These are phyloP conservation scores for Sesia bembeciformis DNA, from an alignment of 2,888 invertebrate species.

Conservation along the genomic window DNA sequence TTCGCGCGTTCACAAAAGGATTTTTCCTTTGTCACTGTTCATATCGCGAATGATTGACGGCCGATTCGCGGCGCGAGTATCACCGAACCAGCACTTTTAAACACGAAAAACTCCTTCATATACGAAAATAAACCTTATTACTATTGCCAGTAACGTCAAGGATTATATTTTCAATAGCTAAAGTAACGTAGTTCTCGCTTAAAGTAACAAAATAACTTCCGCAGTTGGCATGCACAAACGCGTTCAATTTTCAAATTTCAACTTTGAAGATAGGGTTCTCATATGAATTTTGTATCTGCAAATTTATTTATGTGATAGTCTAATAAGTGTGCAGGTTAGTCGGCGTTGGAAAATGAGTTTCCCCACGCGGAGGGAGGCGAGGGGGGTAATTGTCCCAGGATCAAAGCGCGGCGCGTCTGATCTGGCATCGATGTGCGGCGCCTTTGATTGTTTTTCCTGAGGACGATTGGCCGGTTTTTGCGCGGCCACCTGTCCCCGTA, in stretches of 20 bases:
- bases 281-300: constrained; percentile 1
- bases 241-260: constrained; percentile 15
- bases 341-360: constrained; percentile 70
- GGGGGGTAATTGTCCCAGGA: constrained; percentile 52
- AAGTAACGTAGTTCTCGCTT: constrained; percentile 13
- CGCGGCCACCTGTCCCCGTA: constrained; percentile 37
- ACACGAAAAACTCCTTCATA: neutral
- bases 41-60: constrained; percentile 66
- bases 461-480: constrained; percentile 29
- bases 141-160: neutral
- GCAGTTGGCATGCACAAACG: neutral
- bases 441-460: constrained; percentile 67
- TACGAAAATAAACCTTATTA: constrained; percentile 13
- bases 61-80: constrained; percentile 48
- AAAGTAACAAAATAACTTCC: constrained; percentile 12
- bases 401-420: constrained; percentile 49
- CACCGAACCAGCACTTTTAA: constrained; percentile 2
- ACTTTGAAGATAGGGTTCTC: neutral
- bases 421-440: constrained; percentile 41
- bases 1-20: constrained; percentile 51
- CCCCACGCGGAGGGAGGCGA: constrained; percentile 29
- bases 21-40: constrained; percentile 66
- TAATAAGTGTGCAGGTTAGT: constrained; percentile 64
- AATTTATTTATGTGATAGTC: constrained; percentile 23
- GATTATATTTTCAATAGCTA: constrained; percentile 5